These are phyloP conservation scores for Oenanthe oenanthe DNA, from an alignment of 2,113 vertebrate species.

Conservation along the genomic window DNA sequence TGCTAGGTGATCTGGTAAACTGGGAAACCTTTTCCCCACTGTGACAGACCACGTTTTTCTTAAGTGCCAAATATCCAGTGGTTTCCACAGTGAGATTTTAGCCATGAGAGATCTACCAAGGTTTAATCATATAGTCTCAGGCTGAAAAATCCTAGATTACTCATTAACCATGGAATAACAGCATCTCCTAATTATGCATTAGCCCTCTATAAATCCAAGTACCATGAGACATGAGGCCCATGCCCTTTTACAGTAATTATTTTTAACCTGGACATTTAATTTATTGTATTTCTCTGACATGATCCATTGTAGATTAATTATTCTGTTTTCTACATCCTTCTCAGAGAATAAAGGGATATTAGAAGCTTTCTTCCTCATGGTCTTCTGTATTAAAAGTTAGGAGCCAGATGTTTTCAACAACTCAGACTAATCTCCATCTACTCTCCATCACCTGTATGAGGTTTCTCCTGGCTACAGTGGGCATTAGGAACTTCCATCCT, in stretches of 20 bases:
- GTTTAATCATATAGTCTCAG: background rate
- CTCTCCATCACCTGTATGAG: background rate
- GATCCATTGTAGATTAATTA: background rate
- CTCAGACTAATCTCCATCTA: background rate
- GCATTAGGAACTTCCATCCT: background rate
- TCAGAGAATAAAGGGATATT: background rate
- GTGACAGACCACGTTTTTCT: background rate
- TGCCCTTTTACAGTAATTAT: background rate
- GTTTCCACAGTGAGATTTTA: background rate
- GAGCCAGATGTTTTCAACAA: background rate
- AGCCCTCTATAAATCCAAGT: background rate
- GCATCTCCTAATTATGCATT: background rate
- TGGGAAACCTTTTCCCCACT: background rate
- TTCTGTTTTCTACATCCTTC: background rate
- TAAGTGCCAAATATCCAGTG: background rate
- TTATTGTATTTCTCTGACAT: background rate
- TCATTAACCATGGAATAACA: background rate
- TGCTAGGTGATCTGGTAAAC: background rate
- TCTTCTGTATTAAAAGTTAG: background rate
- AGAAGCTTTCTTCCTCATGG: background rate
- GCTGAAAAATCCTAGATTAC: background rate
- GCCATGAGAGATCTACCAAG: background rate
- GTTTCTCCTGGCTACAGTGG: background rate
- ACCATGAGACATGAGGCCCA: background rate
- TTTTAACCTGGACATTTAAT: slow-evolving; percentile 12